These are phyloP conservation scores for Argyra leucocephala DNA, from an alignment of 2,888 invertebrate species.

Conservation along the genomic window DNA sequence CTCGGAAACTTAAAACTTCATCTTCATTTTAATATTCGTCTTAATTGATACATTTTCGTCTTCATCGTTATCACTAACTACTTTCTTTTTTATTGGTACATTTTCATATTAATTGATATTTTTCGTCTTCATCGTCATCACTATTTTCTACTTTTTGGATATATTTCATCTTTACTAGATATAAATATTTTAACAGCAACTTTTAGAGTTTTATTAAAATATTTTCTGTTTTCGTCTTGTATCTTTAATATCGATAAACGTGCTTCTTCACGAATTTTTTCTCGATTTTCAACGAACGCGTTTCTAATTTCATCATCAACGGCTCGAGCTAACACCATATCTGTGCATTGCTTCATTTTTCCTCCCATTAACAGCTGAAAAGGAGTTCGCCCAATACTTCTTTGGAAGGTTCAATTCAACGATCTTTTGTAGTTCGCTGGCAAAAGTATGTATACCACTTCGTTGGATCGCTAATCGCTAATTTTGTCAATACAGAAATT, in stretches of 20 bases:
- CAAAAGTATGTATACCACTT: conserved; percentile 29
- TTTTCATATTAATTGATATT: too few species aligned
- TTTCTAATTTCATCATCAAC: not conserved
- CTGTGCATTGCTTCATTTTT: conserved; percentile 9
- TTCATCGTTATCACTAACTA: too few species aligned
- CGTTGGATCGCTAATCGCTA: conserved; percentile 29
- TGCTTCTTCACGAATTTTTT: not conserved
- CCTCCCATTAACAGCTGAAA: conserved; percentile 18
- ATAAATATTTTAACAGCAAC: too few species aligned
- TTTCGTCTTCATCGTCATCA: too few species aligned
- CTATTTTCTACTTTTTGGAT: too few species aligned
- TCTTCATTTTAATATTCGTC: too few species aligned
- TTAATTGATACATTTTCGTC: too few species aligned
- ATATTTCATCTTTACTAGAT: too few species aligned
- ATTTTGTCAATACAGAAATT: conserved; percentile 32
- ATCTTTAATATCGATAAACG: not conserved
- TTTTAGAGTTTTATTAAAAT: too few species aligned
- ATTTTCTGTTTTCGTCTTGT: not conserved
- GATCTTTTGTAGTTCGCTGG: conserved; percentile 26
- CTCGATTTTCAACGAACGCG: not conserved
- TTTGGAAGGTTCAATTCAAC: conserved; percentile 23
- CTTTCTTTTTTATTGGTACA: too few species aligned
- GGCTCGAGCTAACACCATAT: not conserved
- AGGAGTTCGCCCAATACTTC: conserved; percentile 15
- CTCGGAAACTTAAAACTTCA: too few species aligned